These are phyloP conservation scores for Caprella mutica DNA, from an alignment of 2,888 invertebrate genomes.

Conservation along the genomic window DNA sequence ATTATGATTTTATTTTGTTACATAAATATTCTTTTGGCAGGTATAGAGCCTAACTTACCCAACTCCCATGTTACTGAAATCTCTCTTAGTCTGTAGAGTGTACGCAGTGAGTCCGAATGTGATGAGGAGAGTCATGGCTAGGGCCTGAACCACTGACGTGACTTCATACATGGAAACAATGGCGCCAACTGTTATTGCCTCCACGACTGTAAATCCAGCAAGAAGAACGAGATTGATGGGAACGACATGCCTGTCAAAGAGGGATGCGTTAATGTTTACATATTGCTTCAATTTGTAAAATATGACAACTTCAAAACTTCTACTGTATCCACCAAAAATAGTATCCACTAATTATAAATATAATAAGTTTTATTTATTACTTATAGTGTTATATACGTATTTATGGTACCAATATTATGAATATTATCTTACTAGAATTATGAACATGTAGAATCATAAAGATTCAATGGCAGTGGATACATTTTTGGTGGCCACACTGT, in stretches of 20 bases:
- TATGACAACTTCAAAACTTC: too few relatives aligned
- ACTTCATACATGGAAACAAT: constrained; percentile 67
- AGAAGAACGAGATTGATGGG: constrained; percentile 70
- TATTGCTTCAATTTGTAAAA: too few relatives aligned
- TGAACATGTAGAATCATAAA: too few relatives aligned
- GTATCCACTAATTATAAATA: too few relatives aligned
- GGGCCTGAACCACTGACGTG: constrained; percentile 62
- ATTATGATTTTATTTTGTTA: neutral
- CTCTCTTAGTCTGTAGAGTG: constrained; percentile 72
- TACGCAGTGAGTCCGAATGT: constrained; percentile 63
- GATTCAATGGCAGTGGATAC: too few relatives aligned
- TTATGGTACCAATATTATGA: too few relatives aligned
- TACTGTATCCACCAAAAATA: too few relatives aligned
- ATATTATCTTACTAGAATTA: too few relatives aligned
- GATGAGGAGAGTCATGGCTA: constrained; percentile 61
- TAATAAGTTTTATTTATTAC: too few relatives aligned
- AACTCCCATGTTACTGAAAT: constrained; percentile 66
- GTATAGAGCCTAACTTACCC: constrained; percentile 49
- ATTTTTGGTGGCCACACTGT: too few relatives aligned
- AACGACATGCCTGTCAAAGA: constrained; percentile 47
- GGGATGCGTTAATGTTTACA: too few relatives aligned
- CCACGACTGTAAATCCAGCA: constrained; percentile 51
- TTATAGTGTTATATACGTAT: too few relatives aligned
- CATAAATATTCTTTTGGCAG: neutral
- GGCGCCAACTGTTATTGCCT: constrained; percentile 66